Conservation (phyloP, 2,797 vertebrate species). For the Molothrus aeneus region DNA sequence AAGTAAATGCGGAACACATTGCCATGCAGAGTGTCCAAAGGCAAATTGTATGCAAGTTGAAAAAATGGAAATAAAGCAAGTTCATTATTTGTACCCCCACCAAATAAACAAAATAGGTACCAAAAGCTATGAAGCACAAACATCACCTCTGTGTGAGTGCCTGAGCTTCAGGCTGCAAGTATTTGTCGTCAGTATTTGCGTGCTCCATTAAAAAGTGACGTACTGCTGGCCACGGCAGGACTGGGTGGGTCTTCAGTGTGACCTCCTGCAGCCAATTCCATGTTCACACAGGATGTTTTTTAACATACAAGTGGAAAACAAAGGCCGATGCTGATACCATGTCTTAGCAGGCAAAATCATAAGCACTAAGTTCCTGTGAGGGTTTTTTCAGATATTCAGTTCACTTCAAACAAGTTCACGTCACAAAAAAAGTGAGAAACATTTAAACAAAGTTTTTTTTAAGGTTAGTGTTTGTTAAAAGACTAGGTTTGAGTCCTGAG, state of each 20-base stretch:
- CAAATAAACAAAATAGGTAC: neutral
- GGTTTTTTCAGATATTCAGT: neutral
- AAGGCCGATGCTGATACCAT: neutral
- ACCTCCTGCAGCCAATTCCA: neutral
- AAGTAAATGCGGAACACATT: neutral
- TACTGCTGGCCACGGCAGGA: neutral
- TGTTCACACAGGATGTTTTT: rapidly evolving
- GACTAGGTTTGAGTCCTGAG: neutral
- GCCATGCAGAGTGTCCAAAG: neutral
- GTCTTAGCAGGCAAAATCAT: neutral
- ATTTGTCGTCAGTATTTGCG: neutral
- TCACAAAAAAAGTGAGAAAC: neutral
- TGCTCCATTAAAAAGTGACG: neutral
- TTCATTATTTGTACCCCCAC: neutral
- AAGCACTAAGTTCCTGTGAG: neutral
- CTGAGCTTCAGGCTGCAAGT: neutral
- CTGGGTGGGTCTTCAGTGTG: neutral
- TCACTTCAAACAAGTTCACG: neutral
- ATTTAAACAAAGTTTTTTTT: neutral
- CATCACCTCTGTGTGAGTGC: neutral
- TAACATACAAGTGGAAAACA: neutral
- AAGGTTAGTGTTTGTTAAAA: neutral
- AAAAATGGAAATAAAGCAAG: neutral
- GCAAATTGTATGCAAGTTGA: neutral
- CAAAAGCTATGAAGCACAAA: neutral